phyloP scores from a whole-genome alignment of 2,888 invertebrate genomes.

The Isotomurus palustris region DNA sequence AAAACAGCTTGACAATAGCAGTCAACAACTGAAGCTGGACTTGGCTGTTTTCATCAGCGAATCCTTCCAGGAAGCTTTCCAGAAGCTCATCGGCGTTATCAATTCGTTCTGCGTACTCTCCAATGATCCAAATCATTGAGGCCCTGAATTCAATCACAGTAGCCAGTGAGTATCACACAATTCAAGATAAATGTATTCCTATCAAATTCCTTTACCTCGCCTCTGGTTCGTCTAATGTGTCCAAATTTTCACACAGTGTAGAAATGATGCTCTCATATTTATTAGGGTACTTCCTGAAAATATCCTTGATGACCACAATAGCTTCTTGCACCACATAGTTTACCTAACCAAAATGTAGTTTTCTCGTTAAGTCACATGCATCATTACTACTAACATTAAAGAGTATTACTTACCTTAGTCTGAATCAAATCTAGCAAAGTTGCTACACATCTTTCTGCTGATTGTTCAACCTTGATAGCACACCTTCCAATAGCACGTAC shows the following conservation, averaged over 20 bases:
- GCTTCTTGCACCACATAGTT: constrained; percentile 99
- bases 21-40: constrained; percentile 94
- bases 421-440: constrained; percentile 96
- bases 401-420: constrained; percentile 69
- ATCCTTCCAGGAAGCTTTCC: constrained; percentile 96
- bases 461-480: constrained; percentile 96
- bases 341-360: constrained; percentile 51
- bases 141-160: constrained; percentile 57
- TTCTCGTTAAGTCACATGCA: too few species aligned
- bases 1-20: constrained; percentile 96
- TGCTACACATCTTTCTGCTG: constrained; percentile 96
- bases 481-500: constrained; percentile 97
- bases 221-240: constrained; percentile 97
- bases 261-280: constrained; percentile 99
- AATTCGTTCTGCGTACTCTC: constrained; percentile 98
- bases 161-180: neutral
- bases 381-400: neutral
- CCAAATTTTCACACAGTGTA: constrained; percentile 96
- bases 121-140: constrained; percentile 86
- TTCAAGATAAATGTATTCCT: constrained; percentile 1
- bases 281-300: constrained; percentile 96
- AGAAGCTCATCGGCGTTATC: constrained; percentile 98
- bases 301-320: constrained; percentile 98
- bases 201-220: constrained; percentile 55
- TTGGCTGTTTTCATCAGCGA: constrained; percentile 94